Base-by-base conservation (phyloP, 2,113 vertebrate genomes). In the Galbula dea region DNA sequence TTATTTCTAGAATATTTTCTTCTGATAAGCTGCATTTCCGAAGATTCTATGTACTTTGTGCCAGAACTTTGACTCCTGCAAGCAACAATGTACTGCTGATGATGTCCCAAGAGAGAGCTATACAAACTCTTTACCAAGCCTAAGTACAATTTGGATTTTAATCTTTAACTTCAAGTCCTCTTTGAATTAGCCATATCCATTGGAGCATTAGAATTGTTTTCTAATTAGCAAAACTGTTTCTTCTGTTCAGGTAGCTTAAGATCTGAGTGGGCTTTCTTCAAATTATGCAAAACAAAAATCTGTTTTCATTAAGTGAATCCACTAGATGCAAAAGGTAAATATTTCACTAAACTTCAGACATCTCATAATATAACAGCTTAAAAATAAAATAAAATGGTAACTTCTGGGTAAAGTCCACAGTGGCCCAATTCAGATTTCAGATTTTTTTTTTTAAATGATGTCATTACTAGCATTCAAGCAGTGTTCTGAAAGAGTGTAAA, bases 81-180 rank as follows among this genome's bases (percentile, higher is more conserved):
- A 66, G 45, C 15, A 83, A 14, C 18, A 62, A 17, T 8, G 27
- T 81, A 30, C 49, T 21, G 11, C 11, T 82, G 41, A 15, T 61
- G 62, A 58, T 34, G 37, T 73, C 39, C 20, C 36, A 68, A 78
- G 52, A 87, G 49, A 73, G 9, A 0, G 0, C 52, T 63, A 34
- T 29, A 63, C 39, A 29, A 80, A 72, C 22, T 86, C 48, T 78
- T 61, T 68, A 86, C 51, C 15, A 66, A 72, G 6, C 15, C 49
- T 54, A 20, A 10, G 10, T 46, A 62, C 48, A 61, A 30, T 37
- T 57, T 81, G 72, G 89, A 93, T 93, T 95, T 94, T 87, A 83
- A 61, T 90, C 74, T 95, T 91, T 93, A 92, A 89, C 51, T 91
- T 96, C 73, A 94, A 61, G 68, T 79, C 21, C 67, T 89, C 72